Base-by-base conservation (phyloP, 2,797 vertebrate species). In the Atherinosoma microstoma region DNA sequence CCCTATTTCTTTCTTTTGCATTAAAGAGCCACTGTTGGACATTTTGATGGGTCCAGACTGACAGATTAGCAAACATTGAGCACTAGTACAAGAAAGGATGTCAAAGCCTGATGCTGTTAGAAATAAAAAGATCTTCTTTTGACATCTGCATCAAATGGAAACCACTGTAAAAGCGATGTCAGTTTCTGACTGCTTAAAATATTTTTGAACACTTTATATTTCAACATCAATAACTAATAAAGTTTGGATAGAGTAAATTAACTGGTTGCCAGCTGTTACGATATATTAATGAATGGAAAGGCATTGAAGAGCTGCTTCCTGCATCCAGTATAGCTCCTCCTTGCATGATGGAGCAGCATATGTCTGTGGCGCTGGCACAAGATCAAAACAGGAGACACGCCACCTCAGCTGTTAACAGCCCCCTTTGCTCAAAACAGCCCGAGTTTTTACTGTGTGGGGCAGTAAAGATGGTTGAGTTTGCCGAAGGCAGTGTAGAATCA, bases 271-370 rank as follows among this genome's bases (percentile, higher is more conserved):
- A 90, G 89, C 87, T 91, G 88, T 77, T 86, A 69, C 70, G 84
- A 82, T 74, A 78, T 77, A 67, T 70, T 90, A 88, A 91, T 89
- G 87, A 91, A 78, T 63, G 64, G 74, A 61, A 70, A 84, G 62
- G 73, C 69, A 69, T 62, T 53, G 73, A 58, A 76, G 85, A 80
- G 72, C 80, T 71, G 75, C 67, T 82, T 77, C 67, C 67, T 71
- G 82, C 63, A 83, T 79, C 77, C 73, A 78, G 79, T 35, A 58
- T 70, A 56, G 82, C 89, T 91, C 89, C 88, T 85, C 85, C 90
- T 87, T 80, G 80, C 85, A 87, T 90, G 78, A 90, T 81, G 88
- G 84, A 91, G 79, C 76, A 79, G 87, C 86, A 89, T 86, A 90
- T 87, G 87, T 91, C 89, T 88, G 84, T 67, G 78, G 65, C 67